phyloP scores from a whole-genome alignment of 2,888 invertebrate species.

The Agapostemon virescens region DNA sequence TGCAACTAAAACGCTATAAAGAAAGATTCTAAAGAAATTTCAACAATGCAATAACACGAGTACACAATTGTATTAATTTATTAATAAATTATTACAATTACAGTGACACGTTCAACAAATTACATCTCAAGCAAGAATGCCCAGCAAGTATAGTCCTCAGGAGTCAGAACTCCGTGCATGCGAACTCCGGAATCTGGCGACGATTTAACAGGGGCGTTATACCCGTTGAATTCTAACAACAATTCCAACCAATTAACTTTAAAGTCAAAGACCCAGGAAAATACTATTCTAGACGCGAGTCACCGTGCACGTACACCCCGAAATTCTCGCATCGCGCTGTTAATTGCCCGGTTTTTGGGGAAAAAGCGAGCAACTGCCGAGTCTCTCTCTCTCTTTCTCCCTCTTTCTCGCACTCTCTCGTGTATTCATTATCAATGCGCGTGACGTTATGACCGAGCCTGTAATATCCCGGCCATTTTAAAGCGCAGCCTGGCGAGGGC shows the following conservation, averaged over 20 bases:
- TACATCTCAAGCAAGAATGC: too few species aligned
- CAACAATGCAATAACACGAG: too few species aligned
- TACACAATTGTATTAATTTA: neutral
- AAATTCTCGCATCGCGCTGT: neutral
- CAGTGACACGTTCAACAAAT: too few species aligned
- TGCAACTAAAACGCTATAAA: too few species aligned
- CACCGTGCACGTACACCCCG: neutral
- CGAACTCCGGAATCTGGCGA: neutral
- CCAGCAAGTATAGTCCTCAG: too few species aligned
- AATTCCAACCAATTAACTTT: slow-evolving; percentile 1
- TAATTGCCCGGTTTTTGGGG: neutral
- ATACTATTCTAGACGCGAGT: neutral
- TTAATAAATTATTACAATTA: neutral
- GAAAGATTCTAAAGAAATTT: too few species aligned
- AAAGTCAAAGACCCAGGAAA: neutral
- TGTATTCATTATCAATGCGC: slow-evolving; percentile 1
- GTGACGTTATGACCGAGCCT: neutral
- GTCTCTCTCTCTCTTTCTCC: too few species aligned
- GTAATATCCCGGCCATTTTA: neutral
- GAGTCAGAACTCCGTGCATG: neutral
- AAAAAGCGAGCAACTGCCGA: neutral
- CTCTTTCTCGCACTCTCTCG: too few species aligned
- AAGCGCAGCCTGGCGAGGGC: neutral
- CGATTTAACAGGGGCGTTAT: neutral
- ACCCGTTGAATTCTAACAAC: neutral